Base-by-base conservation (phyloP, 2,797 vertebrate genomes). In the Lates japonicus region DNA sequence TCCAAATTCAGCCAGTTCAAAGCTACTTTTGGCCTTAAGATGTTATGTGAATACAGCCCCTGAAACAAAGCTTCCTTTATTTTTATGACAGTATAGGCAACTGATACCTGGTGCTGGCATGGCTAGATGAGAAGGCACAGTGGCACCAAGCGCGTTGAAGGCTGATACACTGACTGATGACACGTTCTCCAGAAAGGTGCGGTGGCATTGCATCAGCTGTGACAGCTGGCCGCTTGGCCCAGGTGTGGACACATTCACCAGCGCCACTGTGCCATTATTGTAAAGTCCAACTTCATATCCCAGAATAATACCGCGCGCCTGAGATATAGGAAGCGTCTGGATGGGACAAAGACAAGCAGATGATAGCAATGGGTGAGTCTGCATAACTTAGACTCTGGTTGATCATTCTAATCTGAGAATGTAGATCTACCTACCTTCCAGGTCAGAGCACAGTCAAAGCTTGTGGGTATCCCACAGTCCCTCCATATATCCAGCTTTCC, bases 401-500 rank as follows among this genome's bases (percentile, higher is more conserved):
- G 1, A n/a, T 67, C 52, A 52, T 44, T 69, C 35, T 25, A 49
- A 13, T 66, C 25, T 52, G 4, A 60, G 16, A 68, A 63, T 44
- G 55, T 42, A 14, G 11, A 22, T 37, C 1, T 52, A 12, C 65
- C 2, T 82, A 96, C 96, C 93, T 95, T 96, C 95, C 94, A 96
- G 6, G 71, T 88, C 31, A 96, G 29, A 67, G 76, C 69, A 80
- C 95, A 96, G n/a, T 84, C 73, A 9, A 19, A 35, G 13, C 25
- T 83, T n/a, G 44, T 14, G 7, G 75, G 62, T 22, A 61, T 44
- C 11, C 78, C 84, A 70, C 96, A 96, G 73, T 95, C 94, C 62
- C 31, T 85, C 96, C 96, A 96, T 55, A 95, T 48, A 76, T 96
- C 91, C 66, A 95, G 76, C 41, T 87, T 31, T 75, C 94, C 95